Percentiles rank a stretch among this genome's conserved stretches.
Evolutionary conservation across 2,113 vertebrate genomes (phyloP).

Genomic region (Syrmaticus mikado): DNA sequence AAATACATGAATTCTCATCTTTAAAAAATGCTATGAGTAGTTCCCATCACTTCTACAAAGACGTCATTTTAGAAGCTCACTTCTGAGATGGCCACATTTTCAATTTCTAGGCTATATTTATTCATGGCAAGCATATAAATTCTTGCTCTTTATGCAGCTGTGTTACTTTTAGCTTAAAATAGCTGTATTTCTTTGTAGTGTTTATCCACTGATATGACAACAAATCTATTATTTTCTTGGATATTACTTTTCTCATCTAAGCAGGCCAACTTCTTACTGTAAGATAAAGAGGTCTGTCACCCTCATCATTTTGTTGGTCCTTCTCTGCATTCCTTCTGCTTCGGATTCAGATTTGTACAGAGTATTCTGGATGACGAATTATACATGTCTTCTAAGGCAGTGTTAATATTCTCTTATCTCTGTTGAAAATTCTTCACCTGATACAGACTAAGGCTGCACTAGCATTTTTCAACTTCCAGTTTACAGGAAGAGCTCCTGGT

Average conservation of each 20-base stretch:
- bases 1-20: neutral
- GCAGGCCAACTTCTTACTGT: neutral
- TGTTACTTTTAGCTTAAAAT: neutral
- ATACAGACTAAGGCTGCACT: neutral
- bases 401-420: slow-evolving; percentile 11
- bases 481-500: neutral
- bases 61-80: neutral
- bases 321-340: neutral
- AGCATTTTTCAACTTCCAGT: neutral
- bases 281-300: neutral
- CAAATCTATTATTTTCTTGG: neutral
- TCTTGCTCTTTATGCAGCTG: neutral
- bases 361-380: neutral
- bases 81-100: neutral
- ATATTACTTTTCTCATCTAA: neutral
- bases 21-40: neutral
- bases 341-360: slow-evolving; percentile 22
- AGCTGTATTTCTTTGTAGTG: neutral
- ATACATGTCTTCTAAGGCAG: neutral
- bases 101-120: neutral
- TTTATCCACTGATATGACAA: neutral
- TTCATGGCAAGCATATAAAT: neutral
- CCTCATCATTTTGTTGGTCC: neutral
- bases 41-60: neutral
- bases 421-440: slow-evolving; percentile 10